Conservation (phyloP, 2,113 vertebrate genomes). For the Tachysurus vachellii region DNA sequence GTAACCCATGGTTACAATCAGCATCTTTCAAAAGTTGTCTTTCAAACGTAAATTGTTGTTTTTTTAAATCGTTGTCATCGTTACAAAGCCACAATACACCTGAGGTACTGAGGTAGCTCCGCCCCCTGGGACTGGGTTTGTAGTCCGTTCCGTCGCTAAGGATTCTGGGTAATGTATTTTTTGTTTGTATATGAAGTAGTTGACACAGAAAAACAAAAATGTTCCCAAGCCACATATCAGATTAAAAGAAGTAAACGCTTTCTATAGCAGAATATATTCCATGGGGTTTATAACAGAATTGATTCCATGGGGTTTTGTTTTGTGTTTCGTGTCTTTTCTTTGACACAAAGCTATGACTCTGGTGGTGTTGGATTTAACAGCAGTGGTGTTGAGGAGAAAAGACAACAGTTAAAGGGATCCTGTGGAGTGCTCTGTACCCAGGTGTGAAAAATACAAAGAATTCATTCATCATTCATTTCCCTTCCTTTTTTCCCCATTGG, state of each 20-base stretch:
- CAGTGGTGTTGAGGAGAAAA: not conserved
- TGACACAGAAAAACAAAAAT: not conserved
- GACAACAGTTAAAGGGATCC: not conserved
- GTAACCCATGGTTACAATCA: not conserved
- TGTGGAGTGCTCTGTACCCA: conserved; percentile 5
- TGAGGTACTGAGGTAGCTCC: not conserved
- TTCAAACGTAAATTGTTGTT: not conserved
- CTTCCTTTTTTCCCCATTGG: not conserved
- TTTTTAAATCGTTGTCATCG: not conserved
- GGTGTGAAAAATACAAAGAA: conserved; percentile 23
- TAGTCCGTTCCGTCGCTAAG: not conserved
- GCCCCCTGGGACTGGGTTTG: not conserved
- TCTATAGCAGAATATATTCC: not conserved
- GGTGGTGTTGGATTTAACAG: not conserved
- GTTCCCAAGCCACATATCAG: not conserved
- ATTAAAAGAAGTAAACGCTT: not conserved
- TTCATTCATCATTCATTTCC: conserved; percentile 15
- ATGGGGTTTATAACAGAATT: not conserved
- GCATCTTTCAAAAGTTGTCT: not conserved
- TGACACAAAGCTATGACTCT: not conserved
- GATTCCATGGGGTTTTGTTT: not conserved
- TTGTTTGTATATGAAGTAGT: not conserved
- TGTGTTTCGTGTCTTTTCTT: not conserved
- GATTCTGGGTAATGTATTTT: not conserved
- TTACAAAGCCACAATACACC: not conserved